Evolutionary conservation across 2,888 invertebrate species (phyloP).

Genomic region (Unio delphinus): DNA sequence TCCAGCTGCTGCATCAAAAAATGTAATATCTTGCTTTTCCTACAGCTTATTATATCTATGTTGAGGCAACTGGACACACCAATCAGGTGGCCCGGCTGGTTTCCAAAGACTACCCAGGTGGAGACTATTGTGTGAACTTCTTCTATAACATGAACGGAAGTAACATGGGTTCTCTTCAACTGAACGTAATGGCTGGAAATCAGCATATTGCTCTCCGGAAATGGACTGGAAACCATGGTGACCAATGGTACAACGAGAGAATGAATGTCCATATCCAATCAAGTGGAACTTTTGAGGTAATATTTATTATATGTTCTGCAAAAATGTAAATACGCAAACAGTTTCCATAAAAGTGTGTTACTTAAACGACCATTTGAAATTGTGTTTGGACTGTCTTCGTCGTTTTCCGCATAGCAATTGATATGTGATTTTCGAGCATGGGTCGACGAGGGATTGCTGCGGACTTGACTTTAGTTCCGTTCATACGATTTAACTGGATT

Average conservation of each 20-base stretch:
- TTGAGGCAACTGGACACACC: slow-evolving; percentile 48
- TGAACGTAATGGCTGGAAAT: slow-evolving; percentile 30
- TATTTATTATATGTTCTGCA: background rate
- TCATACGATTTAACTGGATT: no score
- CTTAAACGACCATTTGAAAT: no score
- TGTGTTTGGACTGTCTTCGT: no score
- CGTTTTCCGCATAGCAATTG: no score
- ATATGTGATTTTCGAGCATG: no score
- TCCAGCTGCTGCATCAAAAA: background rate
- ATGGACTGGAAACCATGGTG: slow-evolving; percentile 40
- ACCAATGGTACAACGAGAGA: slow-evolving; percentile 33
- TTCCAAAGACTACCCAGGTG: slow-evolving; percentile 38
- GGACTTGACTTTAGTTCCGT: no score
- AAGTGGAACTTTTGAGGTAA: slow-evolving; percentile 27
- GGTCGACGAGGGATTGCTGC: no score
- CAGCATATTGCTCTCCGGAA: slow-evolving; percentile 20
- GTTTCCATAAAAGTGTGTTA: no score
- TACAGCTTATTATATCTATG: slow-evolving; percentile 55
- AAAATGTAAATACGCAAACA: background rate
- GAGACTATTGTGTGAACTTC: slow-evolving; percentile 54
- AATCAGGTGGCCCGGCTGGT: slow-evolving; percentile 36
- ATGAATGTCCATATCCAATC: slow-evolving; percentile 35
- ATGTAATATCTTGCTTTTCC: slow-evolving; percentile 1
- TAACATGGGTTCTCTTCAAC: slow-evolving; percentile 41
- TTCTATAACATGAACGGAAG: slow-evolving; percentile 57